Evolutionary conservation across 2,888 invertebrate species (phyloP).

Genomic region (Caprella mutica): DNA sequence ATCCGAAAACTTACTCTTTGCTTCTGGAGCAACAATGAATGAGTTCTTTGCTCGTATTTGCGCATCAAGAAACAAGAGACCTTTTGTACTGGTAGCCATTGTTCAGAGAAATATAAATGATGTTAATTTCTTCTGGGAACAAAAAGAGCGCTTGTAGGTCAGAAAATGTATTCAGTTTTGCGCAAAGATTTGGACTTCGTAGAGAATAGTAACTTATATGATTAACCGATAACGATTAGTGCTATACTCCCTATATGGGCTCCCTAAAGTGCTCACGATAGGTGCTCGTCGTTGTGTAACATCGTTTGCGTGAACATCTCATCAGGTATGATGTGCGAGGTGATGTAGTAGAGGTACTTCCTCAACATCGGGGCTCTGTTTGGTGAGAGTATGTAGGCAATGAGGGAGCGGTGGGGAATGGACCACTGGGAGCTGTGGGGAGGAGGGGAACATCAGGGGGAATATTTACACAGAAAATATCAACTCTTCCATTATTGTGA

Average conservation of each 20-base stretch:
- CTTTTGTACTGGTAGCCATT: too few relatives aligned
- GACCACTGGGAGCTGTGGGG: constrained; percentile 4
- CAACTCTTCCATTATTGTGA: not conserved
- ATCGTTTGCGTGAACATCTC: constrained; percentile 9
- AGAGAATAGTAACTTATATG: not conserved
- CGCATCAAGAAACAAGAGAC: too few relatives aligned
- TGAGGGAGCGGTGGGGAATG: not conserved
- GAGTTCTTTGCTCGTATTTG: too few relatives aligned
- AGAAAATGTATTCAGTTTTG: too few relatives aligned
- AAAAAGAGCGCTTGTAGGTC: too few relatives aligned
- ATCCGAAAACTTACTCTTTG: too few relatives aligned
- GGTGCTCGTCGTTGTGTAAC: not conserved
- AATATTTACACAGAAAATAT: not conserved
- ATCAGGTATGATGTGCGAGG: constrained; percentile 8
- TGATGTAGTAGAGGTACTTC: not conserved
- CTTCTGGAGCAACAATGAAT: too few relatives aligned
- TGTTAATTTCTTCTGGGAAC: too few relatives aligned
- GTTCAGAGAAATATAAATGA: too few relatives aligned
- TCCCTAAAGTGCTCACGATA: not conserved
- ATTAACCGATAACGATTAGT: not conserved
- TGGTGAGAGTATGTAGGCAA: not conserved
- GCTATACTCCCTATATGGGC: not conserved
- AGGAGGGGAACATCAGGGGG: too few relatives aligned
- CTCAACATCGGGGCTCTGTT: not conserved
- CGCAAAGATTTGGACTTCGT: too few relatives aligned